Conservation (phyloP, 2,797 vertebrate genomes). For the Apogon hyalosoma region DNA sequence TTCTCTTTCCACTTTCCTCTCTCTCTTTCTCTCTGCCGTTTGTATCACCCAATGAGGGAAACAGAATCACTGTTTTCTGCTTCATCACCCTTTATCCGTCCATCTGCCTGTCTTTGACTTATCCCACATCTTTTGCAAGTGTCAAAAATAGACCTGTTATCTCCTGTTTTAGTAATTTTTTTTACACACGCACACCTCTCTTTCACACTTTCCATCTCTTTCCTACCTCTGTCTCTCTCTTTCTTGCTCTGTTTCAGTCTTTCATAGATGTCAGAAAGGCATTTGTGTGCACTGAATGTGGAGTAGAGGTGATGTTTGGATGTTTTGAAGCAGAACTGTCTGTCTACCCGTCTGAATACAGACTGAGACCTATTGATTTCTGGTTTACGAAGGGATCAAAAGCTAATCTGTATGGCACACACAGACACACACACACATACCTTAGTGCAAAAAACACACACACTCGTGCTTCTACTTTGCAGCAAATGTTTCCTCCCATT, state of each 20-base stretch:
- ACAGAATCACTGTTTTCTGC: constrained; percentile 38
- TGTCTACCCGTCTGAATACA: constrained; percentile 65
- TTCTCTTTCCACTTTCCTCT: not conserved
- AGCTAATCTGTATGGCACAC: constrained; percentile 60
- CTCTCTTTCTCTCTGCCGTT: constrained; percentile 5
- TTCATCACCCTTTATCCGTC: constrained; percentile 36
- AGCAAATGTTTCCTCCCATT: constrained; percentile 12
- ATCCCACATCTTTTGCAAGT: constrained; percentile 36
- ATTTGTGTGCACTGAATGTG: constrained; percentile 69
- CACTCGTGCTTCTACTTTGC: not conserved
- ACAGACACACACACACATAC: constrained; percentile 16
- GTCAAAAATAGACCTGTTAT: constrained; percentile 65
- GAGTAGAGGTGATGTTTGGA: constrained; percentile 64
- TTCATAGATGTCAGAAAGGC: constrained; percentile 60
- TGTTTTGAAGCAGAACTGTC: constrained; percentile 75
- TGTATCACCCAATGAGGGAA: constrained; percentile 40
- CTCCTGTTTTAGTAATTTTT: constrained; percentile 1
- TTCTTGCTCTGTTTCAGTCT: constrained; percentile 33
- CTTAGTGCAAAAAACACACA: not conserved
- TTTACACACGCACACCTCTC: too few relatives aligned
- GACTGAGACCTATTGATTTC: constrained; percentile 72
- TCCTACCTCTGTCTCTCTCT: constrained; percentile 14
- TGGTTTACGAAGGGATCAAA: constrained; percentile 68
- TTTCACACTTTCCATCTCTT: not conserved
- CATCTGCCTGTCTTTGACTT: constrained; percentile 21